Evolutionary conservation across 2,113 vertebrate genomes (phyloP).

Genomic region (Cyanistes caeruleus): DNA sequence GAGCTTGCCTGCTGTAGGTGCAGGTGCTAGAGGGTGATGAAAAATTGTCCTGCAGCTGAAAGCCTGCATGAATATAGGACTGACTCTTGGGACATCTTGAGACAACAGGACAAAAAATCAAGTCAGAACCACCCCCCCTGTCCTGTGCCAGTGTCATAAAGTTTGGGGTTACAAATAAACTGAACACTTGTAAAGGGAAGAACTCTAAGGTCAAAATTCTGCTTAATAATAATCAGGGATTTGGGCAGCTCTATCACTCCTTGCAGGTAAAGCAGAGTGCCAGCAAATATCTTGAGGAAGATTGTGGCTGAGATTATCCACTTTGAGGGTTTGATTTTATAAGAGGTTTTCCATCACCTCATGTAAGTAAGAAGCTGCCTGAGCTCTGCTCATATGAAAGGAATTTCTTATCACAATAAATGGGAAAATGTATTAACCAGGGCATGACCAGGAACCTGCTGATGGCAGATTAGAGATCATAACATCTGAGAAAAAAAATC

Average conservation of each 20-base stretch:
- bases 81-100: background rate
- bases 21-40: background rate
- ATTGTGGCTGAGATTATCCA: background rate
- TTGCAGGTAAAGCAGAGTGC: background rate
- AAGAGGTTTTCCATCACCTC: slow-evolving; percentile 48
- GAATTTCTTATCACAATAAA: background rate
- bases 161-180: background rate
- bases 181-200: background rate
- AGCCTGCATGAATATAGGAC: background rate
- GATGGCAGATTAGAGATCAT: background rate
- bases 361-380: background rate
- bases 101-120: background rate
- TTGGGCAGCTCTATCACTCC: background rate
- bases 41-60: background rate
- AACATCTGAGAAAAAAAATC: background rate
- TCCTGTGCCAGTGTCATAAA: background rate
- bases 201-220: background rate
- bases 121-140: background rate
- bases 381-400: background rate
- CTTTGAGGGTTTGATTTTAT: slow-evolving; percentile 16
- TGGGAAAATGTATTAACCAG: slow-evolving; percentile 18
- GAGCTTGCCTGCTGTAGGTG: background rate
- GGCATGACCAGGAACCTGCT: background rate
- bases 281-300: background rate
- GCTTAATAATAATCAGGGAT: background rate